Evolutionary conservation across 2,888 invertebrate genomes (phyloP).

Genomic region (Strigamia maritima): DNA sequence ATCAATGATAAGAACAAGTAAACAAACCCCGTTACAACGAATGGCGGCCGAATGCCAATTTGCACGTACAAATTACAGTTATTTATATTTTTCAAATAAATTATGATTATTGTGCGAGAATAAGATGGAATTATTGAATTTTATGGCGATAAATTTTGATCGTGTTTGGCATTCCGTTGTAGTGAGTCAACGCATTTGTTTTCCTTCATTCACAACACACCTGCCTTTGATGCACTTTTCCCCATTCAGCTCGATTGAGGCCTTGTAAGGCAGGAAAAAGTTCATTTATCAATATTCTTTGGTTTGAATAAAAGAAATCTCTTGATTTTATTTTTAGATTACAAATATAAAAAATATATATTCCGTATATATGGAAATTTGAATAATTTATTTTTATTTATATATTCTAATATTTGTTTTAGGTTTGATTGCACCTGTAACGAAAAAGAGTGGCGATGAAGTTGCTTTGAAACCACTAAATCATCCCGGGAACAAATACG

Average conservation of each 20-base stretch:
- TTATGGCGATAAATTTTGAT: background rate
- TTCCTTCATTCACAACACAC: conserved; percentile 2
- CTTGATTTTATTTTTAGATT: background rate
- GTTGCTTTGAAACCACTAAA: background rate
- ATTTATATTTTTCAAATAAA: background rate
- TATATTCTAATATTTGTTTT: background rate
- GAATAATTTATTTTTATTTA: background rate
- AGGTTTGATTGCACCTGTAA: background rate
- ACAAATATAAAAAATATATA: too few species aligned
- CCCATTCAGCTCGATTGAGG: conserved; percentile 11
- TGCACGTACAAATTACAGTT: background rate
- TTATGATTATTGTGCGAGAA: background rate
- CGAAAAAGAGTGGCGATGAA: background rate
- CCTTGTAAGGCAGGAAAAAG: conserved; percentile 16
- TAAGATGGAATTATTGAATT: background rate
- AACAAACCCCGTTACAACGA: background rate
- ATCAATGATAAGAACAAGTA: background rate
- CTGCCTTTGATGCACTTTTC: conserved; percentile 19
- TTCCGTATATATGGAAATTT: too few species aligned
- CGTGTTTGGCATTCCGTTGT: background rate
- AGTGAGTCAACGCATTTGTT: background rate
- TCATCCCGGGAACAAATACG: background rate
- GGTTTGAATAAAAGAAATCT: background rate
- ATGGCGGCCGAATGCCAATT: background rate
- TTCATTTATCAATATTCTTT: background rate